Conservation (phyloP, 2,888 invertebrate species). For the Drosophila hamatofila region DNA sequence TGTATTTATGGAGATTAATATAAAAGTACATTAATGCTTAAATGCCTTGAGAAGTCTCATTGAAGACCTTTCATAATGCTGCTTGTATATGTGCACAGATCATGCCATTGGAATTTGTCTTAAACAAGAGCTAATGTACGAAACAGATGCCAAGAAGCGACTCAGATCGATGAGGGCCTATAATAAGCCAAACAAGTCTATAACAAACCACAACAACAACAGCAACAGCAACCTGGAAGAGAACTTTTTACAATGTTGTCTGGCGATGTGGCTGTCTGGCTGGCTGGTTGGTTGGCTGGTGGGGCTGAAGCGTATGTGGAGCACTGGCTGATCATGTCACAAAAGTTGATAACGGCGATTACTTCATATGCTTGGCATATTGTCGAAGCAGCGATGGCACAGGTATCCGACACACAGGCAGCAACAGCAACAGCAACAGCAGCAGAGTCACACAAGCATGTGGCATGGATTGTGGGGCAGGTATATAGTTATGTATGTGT, state of each 20-base stretch:
- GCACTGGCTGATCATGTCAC: conserved; percentile 78
- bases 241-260: conserved; percentile 38
- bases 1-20: not conserved
- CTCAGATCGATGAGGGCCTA: conserved; percentile 61
- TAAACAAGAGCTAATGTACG: conserved; percentile 21
- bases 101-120: conserved; percentile 33
- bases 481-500: conserved; percentile 23
- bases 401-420: conserved; percentile 36
- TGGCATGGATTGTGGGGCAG: conserved; percentile 28
- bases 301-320: conserved; percentile 56
- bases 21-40: not conserved
- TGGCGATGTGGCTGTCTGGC: conserved; percentile 1
- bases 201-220: conserved; percentile 30
- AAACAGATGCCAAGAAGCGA: conserved; percentile 48
- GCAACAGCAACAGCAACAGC: conserved; percentile 32
- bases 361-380: conserved; percentile 82
- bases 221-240: conserved; percentile 13
- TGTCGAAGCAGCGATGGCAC: conserved; percentile 67
- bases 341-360: conserved; percentile 82
- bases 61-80: conserved; percentile 18
- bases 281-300: conserved; percentile 6
- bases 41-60: conserved; percentile 7
- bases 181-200: conserved; percentile 49
- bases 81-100: conserved; percentile 11
- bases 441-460: conserved; percentile 5